Percentiles rank a stretch among this genome's conserved stretches.
Evolutionary conservation across 2,797 vertebrate genomes (phyloP).

Genomic region (Chromis chromis): DNA sequence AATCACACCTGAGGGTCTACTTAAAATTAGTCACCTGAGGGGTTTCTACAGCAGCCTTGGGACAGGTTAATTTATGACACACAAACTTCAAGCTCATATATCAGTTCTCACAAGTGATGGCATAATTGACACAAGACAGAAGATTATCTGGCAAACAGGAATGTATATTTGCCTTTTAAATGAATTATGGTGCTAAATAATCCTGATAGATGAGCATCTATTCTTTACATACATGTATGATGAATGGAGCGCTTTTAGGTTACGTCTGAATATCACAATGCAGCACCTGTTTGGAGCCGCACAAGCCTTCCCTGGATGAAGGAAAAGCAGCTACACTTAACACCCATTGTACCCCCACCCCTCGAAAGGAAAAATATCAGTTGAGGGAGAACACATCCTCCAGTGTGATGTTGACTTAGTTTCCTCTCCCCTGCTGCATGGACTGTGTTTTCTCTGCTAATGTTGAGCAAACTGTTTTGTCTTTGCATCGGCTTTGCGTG

Average conservation of each 20-base stretch:
- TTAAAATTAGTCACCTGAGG: slow-evolving; percentile 80
- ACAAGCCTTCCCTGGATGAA: slow-evolving; percentile 50
- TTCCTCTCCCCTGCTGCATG: slow-evolving; percentile 73
- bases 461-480: slow-evolving; percentile 99
- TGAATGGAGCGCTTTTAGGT: slow-evolving; percentile 43
- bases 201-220: slow-evolving; percentile 38
- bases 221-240: slow-evolving; percentile 18
- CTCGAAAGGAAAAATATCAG: slow-evolving; percentile 77
- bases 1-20: slow-evolving; percentile 80
- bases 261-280: slow-evolving; percentile 59
- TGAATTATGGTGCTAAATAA: slow-evolving; percentile 41
- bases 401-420: slow-evolving; percentile 86
- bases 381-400: slow-evolving; percentile 81
- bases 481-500: slow-evolving; percentile 93
- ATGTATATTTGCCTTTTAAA: slow-evolving; percentile 48
- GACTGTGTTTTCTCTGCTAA: slow-evolving; percentile 86
- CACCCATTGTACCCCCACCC: slow-evolving; percentile 63
- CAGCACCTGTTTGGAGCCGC: slow-evolving; percentile 75
- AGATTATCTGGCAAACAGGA: slow-evolving; percentile 26
- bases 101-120: slow-evolving; percentile 31
- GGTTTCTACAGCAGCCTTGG: slow-evolving; percentile 61
- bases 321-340: slow-evolving; percentile 65
- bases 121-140: slow-evolving; percentile 41
- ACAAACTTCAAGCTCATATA: slow-evolving; percentile 31
- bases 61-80: slow-evolving; percentile 55